Base-by-base conservation (phyloP, 2,113 vertebrate genomes). In the Leucoraja erinaceus region DNA sequence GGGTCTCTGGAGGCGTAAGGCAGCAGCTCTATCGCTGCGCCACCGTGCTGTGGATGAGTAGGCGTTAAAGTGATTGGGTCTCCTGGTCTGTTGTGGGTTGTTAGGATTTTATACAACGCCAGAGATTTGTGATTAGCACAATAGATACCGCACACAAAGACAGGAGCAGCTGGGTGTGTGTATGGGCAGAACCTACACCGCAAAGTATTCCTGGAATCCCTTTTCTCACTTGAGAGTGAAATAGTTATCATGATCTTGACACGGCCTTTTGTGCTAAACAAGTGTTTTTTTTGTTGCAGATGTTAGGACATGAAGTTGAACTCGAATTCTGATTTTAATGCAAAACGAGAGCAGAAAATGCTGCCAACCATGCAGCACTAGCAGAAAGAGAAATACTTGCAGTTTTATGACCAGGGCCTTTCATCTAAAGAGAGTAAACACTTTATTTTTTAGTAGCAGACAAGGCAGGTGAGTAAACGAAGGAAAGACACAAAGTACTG, bases 201-300 rank as follows among this genome's bases (percentile, higher is more conserved):
- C 28, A 18, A 66, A 61, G 14, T 88, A 66, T 88, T 88, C 14
- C 59, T 88, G 83, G 59, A 88, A 88, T 66, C 59, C 63, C 59
- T 18, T 86, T 25, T 61, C 83, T 88, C 59, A 63, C 28, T 88
- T 88, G 11, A 88, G 59, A 88, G 83, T 33, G 12, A 63, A 88
- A 88, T 88, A 66, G 83, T 88, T 88, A 66, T 88, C 5, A 66
- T 88, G 83, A 88, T 59, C 59, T 88, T 88, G 83, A 18, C 14
- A 31, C 63, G 12, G 56, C 31, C 12, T 31, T 63, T 59, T 66
- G 59, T 88, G n/a, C 18, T 83, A 25, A 83, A 83, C 79, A 83
- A 59, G 54, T 25, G 47, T n/a, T 14, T 88, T 88, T 88, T 12
- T 88, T 88, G 61, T 88, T 72, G 70, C 18, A 72, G 68, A 16